Evolutionary conservation across 2,113 vertebrate species (phyloP).

Genomic region (Seriola dumerili): DNA sequence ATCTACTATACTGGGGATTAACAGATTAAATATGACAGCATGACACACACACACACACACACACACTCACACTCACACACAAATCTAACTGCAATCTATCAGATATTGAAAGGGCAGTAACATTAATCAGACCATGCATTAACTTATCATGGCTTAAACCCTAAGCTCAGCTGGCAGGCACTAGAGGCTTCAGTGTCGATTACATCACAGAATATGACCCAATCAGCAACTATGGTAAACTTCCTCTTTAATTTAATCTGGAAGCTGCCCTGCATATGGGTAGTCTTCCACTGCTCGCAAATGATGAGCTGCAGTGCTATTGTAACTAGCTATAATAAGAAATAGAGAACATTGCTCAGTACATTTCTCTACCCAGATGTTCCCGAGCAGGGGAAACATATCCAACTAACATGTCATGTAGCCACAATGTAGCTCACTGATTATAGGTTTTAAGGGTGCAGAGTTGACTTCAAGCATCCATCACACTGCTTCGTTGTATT

Average conservation of each 20-base stretch:
- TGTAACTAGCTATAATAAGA: background rate
- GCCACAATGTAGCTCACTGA: background rate
- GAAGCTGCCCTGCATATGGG: background rate
- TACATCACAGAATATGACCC: background rate
- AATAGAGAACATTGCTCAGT: background rate
- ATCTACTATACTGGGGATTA: background rate
- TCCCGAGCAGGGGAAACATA: background rate
- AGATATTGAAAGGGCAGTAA: background rate
- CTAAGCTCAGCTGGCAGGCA: background rate
- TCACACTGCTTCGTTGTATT: background rate
- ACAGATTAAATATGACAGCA: background rate
- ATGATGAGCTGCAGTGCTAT: background rate
- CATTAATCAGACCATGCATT: constrained; percentile 22
- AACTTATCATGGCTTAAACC: background rate
- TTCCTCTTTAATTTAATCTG: background rate
- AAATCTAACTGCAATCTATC: background rate
- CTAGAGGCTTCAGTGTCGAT: background rate
- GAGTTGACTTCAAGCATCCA: constrained; percentile 9
- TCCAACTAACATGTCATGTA: background rate
- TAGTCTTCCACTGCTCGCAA: background rate
- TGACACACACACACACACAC: background rate
- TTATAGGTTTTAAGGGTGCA: background rate
- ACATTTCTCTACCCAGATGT: background rate
- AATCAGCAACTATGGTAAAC: background rate
- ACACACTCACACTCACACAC: too few species aligned